Evolutionary conservation across 1,140 invertebrate species (phyloP).

Genomic region (Coelopa frigida): DNA sequence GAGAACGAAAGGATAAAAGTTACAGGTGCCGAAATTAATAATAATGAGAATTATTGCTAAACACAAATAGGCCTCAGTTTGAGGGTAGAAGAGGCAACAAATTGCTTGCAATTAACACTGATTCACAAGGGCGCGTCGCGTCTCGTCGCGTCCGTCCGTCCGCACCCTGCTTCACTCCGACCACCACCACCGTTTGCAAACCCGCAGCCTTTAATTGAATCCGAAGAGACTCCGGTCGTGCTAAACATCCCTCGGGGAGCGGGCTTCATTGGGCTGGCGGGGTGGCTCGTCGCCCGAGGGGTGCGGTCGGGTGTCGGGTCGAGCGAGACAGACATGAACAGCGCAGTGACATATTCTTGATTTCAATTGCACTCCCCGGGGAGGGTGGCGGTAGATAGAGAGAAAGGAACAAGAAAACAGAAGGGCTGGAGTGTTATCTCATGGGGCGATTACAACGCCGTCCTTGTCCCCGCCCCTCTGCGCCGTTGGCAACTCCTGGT

Average conservation of each 20-base stretch:
- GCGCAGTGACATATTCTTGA: constrained; percentile 11
- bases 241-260: constrained; percentile 44
- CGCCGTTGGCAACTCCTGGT: not conserved
- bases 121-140: constrained; percentile 17
- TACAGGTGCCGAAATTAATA: constrained; percentile 5
- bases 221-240: constrained; percentile 6
- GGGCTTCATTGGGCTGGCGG: too few species aligned
- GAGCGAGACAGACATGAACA: constrained; percentile 7
- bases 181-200: not conserved
- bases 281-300: not conserved
- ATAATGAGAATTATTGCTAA: constrained; percentile 1
- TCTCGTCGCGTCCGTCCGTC: not conserved
- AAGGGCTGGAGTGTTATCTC: too few species aligned
- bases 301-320: not conserved
- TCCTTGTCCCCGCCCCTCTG: not conserved
- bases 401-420: too few species aligned
- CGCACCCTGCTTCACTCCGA: too few species aligned
- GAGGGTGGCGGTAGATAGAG: not conserved
- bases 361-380: constrained; percentile 5
- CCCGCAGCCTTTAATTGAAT: constrained; percentile 14
- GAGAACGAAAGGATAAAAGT: constrained; percentile 16
- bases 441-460: not conserved
- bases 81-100: too few species aligned
- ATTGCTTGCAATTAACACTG: constrained; percentile 45
- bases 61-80: constrained; percentile 37